Evolutionary conservation across 2,888 invertebrate genomes (phyloP).

Genomic region (Mythimna impura): DNA sequence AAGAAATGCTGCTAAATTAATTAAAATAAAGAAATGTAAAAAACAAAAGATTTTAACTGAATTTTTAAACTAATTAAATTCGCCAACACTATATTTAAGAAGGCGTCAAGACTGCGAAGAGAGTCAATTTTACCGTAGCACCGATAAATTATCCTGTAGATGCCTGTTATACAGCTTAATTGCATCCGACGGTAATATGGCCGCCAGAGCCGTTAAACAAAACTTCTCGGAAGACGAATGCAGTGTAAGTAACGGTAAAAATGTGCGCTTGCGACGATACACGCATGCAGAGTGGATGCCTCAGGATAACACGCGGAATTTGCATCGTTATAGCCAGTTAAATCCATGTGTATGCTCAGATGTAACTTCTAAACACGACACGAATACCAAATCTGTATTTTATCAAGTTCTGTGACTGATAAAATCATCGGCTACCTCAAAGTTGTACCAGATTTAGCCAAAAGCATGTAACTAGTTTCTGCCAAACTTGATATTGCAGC

Average conservation of each 20-base stretch:
- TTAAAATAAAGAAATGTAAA: neutral
- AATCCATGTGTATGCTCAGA: slow-evolving; percentile 62
- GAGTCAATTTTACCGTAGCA: slow-evolving; percentile 53
- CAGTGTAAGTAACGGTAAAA: slow-evolving; percentile 74
- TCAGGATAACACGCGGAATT: slow-evolving; percentile 66
- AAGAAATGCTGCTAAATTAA: neutral
- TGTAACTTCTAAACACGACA: slow-evolving; percentile 34
- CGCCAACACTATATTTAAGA: slow-evolving; percentile 29
- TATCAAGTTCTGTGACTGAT: slow-evolving; percentile 15
- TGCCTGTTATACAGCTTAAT: slow-evolving; percentile 67
- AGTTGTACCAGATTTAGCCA: slow-evolving; percentile 15
- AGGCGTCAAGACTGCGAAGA: slow-evolving; percentile 44
- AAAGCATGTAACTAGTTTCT: slow-evolving; percentile 20
- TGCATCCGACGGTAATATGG: slow-evolving; percentile 68
- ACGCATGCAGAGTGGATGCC: slow-evolving; percentile 72
- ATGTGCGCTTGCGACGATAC: slow-evolving; percentile 61
- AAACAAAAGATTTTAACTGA: slow-evolving; percentile 2
- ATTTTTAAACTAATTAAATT: slow-evolving; percentile 5
- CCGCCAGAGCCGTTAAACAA: slow-evolving; percentile 67
- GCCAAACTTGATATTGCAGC: slow-evolving; percentile 12
- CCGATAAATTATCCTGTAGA: slow-evolving; percentile 66
- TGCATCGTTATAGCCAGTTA: slow-evolving; percentile 70
- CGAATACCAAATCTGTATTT: slow-evolving; percentile 38
- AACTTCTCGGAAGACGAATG: slow-evolving; percentile 80
- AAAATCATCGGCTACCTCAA: slow-evolving; percentile 33